Evolutionary conservation across 2,888 invertebrate genomes (phyloP), one percentile per base, ranked within the genome.

Genomic region (Macropis europaea): DNA sequence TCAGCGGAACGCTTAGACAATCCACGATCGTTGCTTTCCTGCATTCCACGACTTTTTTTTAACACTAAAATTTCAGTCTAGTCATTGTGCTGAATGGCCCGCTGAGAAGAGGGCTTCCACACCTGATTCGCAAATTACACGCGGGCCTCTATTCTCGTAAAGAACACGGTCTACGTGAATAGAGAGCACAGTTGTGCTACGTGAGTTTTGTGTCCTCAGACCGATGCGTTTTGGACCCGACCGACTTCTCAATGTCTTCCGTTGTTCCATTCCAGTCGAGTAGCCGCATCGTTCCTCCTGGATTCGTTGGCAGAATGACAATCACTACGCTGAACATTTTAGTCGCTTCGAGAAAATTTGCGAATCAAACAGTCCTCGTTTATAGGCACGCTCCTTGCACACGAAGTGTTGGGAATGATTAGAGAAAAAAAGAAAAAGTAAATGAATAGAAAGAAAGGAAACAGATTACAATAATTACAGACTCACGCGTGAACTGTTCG

Each of bases 21-120:
- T 32, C 56, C 15, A 36, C 34, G 56, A 54, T 62, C 73, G 64
- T 77, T 77, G 73, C 64, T 73, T 72, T 69, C 50, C 40, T 50
- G 30, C 71, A 53, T 68, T 40, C 45, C 71, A 67, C 56, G 61
- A 61, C n/a, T n/a, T 75, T 77, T 77, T 73, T 64, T 80, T 79
- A 75, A 60, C 43, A 60, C 52, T 50, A 63, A 75, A 72, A 78
- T 73, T 77, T 79, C 84, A 84, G 86, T 85, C 86, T 84, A 86
- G 87, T 88, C 87, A 84, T 80, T 84, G 84, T 83, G 83, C 83
- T 84, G 83, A 88, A 89, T 89, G 89, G 89, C 87, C 88, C 89
- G 88, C 78, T 82, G 88, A 88, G 89, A 86, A 88, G 86, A 86
- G 88, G 87, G 86, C 86, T 86, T 84, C 79, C 83, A 79, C 67